phyloP scores from a whole-genome alignment of 2,797 vertebrate species.

The Notoglanidium macrostoma region DNA sequence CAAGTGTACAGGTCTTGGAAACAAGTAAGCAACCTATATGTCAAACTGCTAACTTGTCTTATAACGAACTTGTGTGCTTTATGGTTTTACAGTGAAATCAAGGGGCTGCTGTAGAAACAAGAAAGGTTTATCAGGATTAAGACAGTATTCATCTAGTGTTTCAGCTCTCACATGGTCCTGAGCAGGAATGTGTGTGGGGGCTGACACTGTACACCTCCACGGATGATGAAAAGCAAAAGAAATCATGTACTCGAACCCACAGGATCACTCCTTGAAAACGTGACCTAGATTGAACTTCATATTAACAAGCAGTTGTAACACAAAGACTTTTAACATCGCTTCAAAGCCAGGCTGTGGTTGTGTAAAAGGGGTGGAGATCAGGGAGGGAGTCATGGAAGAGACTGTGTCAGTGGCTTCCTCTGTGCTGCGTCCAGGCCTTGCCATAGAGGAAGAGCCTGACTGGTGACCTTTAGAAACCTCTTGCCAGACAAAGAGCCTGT shows the following conservation, averaged over 20 bases:
- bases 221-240: neutral
- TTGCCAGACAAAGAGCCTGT: slow-evolving; percentile 74
- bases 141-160: slow-evolving; percentile 13
- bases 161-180: slow-evolving; percentile 57
- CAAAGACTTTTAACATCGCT: slow-evolving; percentile 43
- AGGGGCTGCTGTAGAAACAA: neutral
- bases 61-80: neutral
- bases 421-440: slow-evolving; percentile 50
- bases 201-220: slow-evolving; percentile 49
- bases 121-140: neutral
- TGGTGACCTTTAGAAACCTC: slow-evolving; percentile 66
- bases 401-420: slow-evolving; percentile 67
- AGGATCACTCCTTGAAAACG: slow-evolving; percentile 34
- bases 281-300: slow-evolving; percentile 22
- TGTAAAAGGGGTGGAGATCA: slow-evolving; percentile 55
- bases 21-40: slow-evolving; percentile 67
- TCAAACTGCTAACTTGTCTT: slow-evolving; percentile 32
- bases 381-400: slow-evolving; percentile 62
- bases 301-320: slow-evolving; percentile 42
- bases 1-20: slow-evolving; percentile 54
- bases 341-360: slow-evolving; percentile 55
- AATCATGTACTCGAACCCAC: slow-evolving; percentile 51
- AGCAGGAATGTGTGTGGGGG: slow-evolving; percentile 70
- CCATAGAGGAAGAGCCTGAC: slow-evolving; percentile 61
- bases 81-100: slow-evolving; percentile 2